Evolutionary conservation across 2,113 vertebrate genomes (phyloP), one percentile per base, ranked within the genome.

Genomic region (Raja brachyura): DNA sequence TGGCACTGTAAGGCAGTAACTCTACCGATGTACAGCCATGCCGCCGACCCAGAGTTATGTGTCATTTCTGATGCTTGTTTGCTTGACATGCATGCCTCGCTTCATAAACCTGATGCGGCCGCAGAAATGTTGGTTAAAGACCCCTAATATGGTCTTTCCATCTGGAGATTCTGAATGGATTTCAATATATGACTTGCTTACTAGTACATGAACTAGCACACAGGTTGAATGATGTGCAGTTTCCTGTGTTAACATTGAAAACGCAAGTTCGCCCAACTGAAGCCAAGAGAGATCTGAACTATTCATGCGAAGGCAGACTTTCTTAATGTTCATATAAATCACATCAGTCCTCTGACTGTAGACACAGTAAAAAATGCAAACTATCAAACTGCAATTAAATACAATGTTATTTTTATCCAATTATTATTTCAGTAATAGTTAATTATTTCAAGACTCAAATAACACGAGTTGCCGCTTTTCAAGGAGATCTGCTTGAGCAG

Each of bases 221-320:
- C 83, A 86, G 56, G 56, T n/a, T 31, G n/a, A 31, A 86, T 63
- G 83, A 63, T 9, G 59, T 88, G 83, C 28, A 18, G 59, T 16
- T 66, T 88, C 59, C 83, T 63, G 59, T 66, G 61, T 54, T 88
- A 81, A 81, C 33, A 54, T 81, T 83, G 79, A 56, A 83, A 83
- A 59, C 5, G 59, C 61, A 61, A 63, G 14, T 31, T 20, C 28
- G 6, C 61, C 14, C 59, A 63, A 88, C 28, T 16, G 14, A 63
- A 8, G 83, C 83, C 83, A 88, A 63, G 5, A 31, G 61, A 31
- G 4, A 4, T 28, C 83, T 31, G 6, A 28, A 14, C 59, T 66
- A 63, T 31, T 77, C 75, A 77, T 33, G 31, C 75, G 14, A 33
- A 28, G 31, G 33, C n/a, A 73, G 75, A 77, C 11, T 33, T 33